A percentile compares a stretch with the other conserved stretches of the same genome.
Evolutionary conservation across 2,797 vertebrate genomes (phyloP).

Genomic region (Anniella stebbinsi): DNA sequence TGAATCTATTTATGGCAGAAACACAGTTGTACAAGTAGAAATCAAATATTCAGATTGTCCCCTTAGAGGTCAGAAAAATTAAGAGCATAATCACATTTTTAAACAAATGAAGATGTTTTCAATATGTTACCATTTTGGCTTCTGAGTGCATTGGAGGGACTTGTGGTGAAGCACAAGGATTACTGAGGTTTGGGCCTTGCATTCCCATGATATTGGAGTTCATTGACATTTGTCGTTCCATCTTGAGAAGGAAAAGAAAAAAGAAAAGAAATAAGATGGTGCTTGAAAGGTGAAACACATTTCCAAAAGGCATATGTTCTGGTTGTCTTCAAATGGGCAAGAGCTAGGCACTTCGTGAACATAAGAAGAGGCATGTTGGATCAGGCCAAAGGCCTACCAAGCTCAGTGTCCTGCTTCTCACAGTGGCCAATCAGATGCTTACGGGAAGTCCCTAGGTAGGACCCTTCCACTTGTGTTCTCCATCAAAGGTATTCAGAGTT

Average conservation of each 20-base stretch:
- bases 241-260: slow-evolving; percentile 80
- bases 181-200: slow-evolving; percentile 94
- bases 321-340: slow-evolving; percentile 57
- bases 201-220: slow-evolving; percentile 98
- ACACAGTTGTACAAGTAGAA: slow-evolving; percentile 60
- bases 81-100: slow-evolving; percentile 44
- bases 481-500: too few species aligned
- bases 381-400: not conserved
- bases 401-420: not conserved
- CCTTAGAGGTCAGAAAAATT: slow-evolving; percentile 30
- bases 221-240: slow-evolving; percentile 99
- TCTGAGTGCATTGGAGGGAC: slow-evolving; percentile 98
- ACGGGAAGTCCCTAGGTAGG: not conserved
- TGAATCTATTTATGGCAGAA: slow-evolving; percentile 54
- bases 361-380: not conserved
- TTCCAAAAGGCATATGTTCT: slow-evolving; percentile 6
- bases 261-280: slow-evolving; percentile 55
- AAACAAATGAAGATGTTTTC: not conserved
- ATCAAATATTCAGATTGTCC: slow-evolving; percentile 61
- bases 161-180: slow-evolving; percentile 94
- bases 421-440: not conserved
- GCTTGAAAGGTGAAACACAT: slow-evolving; percentile 50
- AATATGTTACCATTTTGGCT: slow-evolving; percentile 94
- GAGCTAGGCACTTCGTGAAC: slow-evolving; percentile 20
- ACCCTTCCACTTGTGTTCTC: not conserved